Base-by-base conservation (phyloP, 2,888 invertebrate genomes). In the Brenthis hecate region DNA sequence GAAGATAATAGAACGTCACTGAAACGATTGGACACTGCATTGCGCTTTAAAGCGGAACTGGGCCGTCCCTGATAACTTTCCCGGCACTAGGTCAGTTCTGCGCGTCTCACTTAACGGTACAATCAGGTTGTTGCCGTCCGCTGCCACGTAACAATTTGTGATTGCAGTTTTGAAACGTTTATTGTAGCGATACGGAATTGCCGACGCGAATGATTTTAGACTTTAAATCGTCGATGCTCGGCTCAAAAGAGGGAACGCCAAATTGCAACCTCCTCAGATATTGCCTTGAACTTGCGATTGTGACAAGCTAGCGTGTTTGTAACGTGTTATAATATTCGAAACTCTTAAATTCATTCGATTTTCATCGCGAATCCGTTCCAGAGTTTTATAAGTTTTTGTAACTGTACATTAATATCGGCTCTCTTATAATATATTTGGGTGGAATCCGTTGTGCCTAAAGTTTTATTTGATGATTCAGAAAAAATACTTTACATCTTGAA, bases 61-160 rank as follows among this genome's bases (percentile, higher is more conserved):
- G 75, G 81, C 83, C 84, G 88, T 86, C 85, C 84, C 87, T 90
- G 90, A 88, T 90, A 89, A 87, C 87, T 89, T 88, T 87, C 89
- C 86, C 88, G 89, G 86, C 88, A 92, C 88, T 92, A 92, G 92
- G 92, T 92, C 92, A 92, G 91, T 90, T 92, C 86, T 89, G 89
- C 87, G 85, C 86, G 84, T 86, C 85, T 86, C 87, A 85, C 81
- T 81, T 91, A 92, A 92, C 92, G 92, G 92, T 92, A 92, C 85
- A 88, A 86, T 90, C 92, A 89, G 88, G 91, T 91, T 90, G 88
- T 85, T 84, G 87, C 85, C 86, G 88, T 83, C 87, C 85, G 83
- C 80, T 80, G 87, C 86, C 85, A 88, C 88, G 85, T 89, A 89
- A 89, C 85, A 88, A 85, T 78, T 75, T 89, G 89, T 87, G 87